Conservation (phyloP, 2,888 invertebrate species). For the Lathronympha strigana region DNA sequence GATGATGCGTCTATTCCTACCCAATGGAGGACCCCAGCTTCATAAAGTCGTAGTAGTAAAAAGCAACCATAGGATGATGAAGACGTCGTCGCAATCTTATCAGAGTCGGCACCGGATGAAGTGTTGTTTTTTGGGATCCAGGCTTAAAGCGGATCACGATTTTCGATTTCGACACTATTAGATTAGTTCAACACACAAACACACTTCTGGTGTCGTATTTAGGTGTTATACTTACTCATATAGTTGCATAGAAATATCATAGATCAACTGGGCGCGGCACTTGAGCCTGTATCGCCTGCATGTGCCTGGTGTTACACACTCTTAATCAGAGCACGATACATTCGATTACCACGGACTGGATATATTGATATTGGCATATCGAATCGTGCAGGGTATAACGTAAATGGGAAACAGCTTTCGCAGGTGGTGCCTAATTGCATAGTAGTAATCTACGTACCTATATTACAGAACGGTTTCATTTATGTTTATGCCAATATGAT, state of each 20-base stretch:
- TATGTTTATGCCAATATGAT: too few relatives aligned
- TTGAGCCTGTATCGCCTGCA: constrained; percentile 8
- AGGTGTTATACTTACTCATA: background rate
- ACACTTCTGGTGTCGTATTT: background rate
- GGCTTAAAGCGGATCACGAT: too few relatives aligned
- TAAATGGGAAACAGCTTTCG: constrained; percentile 3
- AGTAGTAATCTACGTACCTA: too few relatives aligned
- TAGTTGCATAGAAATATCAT: background rate
- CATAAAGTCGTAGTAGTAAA: too few relatives aligned
- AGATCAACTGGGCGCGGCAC: constrained; percentile 15
- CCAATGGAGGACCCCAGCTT: too few relatives aligned
- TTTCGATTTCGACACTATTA: too few relatives aligned
- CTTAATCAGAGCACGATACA: constrained; percentile 15
- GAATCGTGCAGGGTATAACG: background rate
- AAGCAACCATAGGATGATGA: too few relatives aligned
- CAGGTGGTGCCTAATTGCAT: background rate
- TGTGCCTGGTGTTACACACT: constrained; percentile 3
- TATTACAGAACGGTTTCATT: too few relatives aligned
- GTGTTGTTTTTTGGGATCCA: too few relatives aligned
- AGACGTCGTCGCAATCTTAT: too few relatives aligned
- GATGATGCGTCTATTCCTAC: too few relatives aligned
- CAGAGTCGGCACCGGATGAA: too few relatives aligned
- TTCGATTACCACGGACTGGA: constrained; percentile 10
- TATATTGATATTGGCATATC: constrained; percentile 24
- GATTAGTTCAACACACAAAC: background rate